Conservation (phyloP, 2,113 vertebrate genomes). For the Acinonyx jubatus region DNA sequence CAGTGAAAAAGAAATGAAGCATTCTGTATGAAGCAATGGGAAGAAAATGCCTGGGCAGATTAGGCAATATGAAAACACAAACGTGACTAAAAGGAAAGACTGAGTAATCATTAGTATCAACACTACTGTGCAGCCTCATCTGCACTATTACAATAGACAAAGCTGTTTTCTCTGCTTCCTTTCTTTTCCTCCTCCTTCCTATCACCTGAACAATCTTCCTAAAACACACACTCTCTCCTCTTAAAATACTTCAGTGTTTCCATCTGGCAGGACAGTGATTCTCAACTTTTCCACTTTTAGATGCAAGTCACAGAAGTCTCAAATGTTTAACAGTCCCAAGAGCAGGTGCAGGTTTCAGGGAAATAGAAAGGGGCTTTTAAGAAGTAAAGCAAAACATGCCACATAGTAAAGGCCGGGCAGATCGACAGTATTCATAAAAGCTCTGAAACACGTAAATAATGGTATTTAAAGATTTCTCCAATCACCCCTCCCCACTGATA, state of each 20-base stretch:
- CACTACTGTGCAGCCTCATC: not conserved
- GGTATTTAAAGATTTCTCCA: not conserved
- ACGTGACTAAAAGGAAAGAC: not conserved
- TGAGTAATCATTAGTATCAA: not conserved
- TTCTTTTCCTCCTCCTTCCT: not conserved
- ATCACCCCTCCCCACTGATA: not conserved
- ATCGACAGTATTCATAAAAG: not conserved
- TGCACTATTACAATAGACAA: not conserved
- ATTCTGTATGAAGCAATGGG: not conserved
- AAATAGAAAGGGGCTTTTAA: not conserved
- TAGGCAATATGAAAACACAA: not conserved
- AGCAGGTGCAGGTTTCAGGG: not conserved
- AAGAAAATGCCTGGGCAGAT: not conserved
- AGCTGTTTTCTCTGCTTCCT: not conserved
- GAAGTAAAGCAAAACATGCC: not conserved
- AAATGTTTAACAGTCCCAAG: not conserved
- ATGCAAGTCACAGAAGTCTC: not conserved
- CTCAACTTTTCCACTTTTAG: not conserved
- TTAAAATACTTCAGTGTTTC: not conserved
- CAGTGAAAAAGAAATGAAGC: not conserved
- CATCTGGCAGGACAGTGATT: not conserved
- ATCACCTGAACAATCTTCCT: not conserved
- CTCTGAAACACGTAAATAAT: not conserved
- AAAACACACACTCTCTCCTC: not conserved
- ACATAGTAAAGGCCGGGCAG: not conserved